Base-by-base conservation (phyloP, 1,140 invertebrate species). In the Drosophila trapezifrons region DNA sequence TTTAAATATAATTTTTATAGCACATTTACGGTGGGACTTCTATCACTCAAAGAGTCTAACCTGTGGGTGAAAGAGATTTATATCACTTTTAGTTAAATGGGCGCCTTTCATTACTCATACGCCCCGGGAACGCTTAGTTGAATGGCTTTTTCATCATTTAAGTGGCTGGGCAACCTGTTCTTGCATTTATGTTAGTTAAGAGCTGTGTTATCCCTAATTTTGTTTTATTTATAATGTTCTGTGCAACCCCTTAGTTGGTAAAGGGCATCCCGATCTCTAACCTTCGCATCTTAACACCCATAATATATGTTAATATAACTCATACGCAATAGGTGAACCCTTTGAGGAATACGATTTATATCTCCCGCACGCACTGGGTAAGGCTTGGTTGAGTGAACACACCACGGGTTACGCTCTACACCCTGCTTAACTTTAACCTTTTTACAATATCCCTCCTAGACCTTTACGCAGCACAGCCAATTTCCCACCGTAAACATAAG, bases 401-500 rank as follows among this genome's bases (percentile, higher is more conserved):
- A 20, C 8, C 22, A 52, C 32, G 18, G 20, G 52, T 29, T 52
- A 32, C 6, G 25, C 18, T 18, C 18, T 18, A 8, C 20, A 1
- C n/a, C 20, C 4, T 35, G n/a, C 5, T 29, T 22, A 7, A 42
- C 55, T 18, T 60, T 43, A 49, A 51, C 43, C 17, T 32, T 54
- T n/a, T 35, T 29, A 20, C 42, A 70, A 47, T 57, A 71, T 54
- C 25, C 32, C 17, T 49, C n/a, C 13, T 10, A 54, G 29, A 32
- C 38, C 57, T 27, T 65, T 25, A 29, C n/a, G 13, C 37, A 13
- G 25, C 37, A 38, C 20, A 57, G 45, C 32, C 55, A 58, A 78
- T 78, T 74, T 67, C 40, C 54, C 56, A 69, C 63, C 45, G 18
- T 47, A 58, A 32, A 47, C 60, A 47, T 40, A 54, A 59, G 18